Percentiles rank a stretch among this genome's conserved stretches.
These are phyloP conservation scores for Anticlea derivata DNA, from an alignment of 2,888 invertebrate genomes.

Conservation along the genomic window DNA sequence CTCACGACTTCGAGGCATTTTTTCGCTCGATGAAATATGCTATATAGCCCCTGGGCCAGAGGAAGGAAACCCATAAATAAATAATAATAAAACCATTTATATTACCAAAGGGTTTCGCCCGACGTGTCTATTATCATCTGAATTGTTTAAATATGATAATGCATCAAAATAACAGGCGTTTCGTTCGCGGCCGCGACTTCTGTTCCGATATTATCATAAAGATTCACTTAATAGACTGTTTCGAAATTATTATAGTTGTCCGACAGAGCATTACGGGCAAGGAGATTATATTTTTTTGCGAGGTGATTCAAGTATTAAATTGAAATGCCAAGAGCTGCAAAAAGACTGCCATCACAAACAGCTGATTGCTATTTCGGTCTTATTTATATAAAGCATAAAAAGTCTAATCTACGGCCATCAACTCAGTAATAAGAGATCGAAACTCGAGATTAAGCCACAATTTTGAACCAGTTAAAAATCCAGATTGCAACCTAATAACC, in stretches of 20 bases:
- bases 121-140: conserved; percentile 84
- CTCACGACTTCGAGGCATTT: conserved; percentile 80
- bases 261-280: conserved; percentile 71
- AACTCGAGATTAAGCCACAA: conserved; percentile 53
- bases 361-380: conserved; percentile 35
- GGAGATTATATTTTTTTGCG: conserved; percentile 64
- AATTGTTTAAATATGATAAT: conserved; percentile 84
- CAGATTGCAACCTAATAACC: conserved; percentile 51
- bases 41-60: conserved; percentile 74
- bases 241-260: conserved; percentile 78
- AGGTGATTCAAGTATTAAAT: conserved; percentile 51
- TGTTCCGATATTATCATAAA: conserved; percentile 81
- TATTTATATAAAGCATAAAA: conserved; percentile 46
- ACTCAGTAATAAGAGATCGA: conserved; percentile 59
- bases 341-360: conserved; percentile 34
- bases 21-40: conserved; percentile 82
- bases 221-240: conserved; percentile 83
- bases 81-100: conserved; percentile 84
- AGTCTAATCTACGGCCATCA: conserved; percentile 50
- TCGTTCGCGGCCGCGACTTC: conserved; percentile 78
- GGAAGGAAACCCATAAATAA: conserved; percentile 83
- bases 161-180: conserved; percentile 81
- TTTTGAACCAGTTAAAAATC: conserved; percentile 51
- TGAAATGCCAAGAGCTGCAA: conserved; percentile 46
- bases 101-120: conserved; percentile 82